Evolutionary conservation across 2,797 vertebrate genomes (phyloP).

Genomic region (Aulostomus chinensis): DNA sequence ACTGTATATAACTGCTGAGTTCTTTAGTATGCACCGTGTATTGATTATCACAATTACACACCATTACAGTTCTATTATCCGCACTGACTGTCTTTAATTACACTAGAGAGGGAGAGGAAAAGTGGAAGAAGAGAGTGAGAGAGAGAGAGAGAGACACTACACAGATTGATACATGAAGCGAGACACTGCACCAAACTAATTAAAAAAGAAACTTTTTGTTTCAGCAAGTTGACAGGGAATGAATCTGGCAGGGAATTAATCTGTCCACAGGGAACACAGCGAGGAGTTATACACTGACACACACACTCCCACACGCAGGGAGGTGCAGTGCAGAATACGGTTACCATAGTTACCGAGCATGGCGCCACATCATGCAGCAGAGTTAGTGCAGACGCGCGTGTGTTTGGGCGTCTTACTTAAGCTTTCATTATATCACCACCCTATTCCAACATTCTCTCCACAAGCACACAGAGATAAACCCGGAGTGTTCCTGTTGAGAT

Average conservation of each 20-base stretch:
- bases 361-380: slow-evolving; percentile 68
- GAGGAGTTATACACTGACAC: slow-evolving; percentile 42
- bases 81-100: slow-evolving; percentile 77
- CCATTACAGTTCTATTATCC: slow-evolving; percentile 73
- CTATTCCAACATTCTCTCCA: slow-evolving; percentile 41
- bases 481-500: slow-evolving; percentile 19
- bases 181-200: slow-evolving; percentile 75
- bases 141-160: slow-evolving; percentile 29
- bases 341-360: slow-evolving; percentile 71
- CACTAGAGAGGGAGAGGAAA: slow-evolving; percentile 52
- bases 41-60: slow-evolving; percentile 77
- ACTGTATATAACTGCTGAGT: slow-evolving; percentile 40
- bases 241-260: slow-evolving; percentile 79
- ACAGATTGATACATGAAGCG: slow-evolving; percentile 66
- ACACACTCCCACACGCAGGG: slow-evolving; percentile 27
- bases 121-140: slow-evolving; percentile 33
- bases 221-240: slow-evolving; percentile 75
- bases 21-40: slow-evolving; percentile 57
- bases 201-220: slow-evolving; percentile 81
- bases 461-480: slow-evolving; percentile 28
- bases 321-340: slow-evolving; percentile 66
- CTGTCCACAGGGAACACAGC: slow-evolving; percentile 68
- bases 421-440: slow-evolving; percentile 54
- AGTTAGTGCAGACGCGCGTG: slow-evolving; percentile 64
- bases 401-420: slow-evolving; percentile 46